Base-by-base conservation (phyloP, 2,797 vertebrate genomes). In the Fistularia tabacaria region DNA sequence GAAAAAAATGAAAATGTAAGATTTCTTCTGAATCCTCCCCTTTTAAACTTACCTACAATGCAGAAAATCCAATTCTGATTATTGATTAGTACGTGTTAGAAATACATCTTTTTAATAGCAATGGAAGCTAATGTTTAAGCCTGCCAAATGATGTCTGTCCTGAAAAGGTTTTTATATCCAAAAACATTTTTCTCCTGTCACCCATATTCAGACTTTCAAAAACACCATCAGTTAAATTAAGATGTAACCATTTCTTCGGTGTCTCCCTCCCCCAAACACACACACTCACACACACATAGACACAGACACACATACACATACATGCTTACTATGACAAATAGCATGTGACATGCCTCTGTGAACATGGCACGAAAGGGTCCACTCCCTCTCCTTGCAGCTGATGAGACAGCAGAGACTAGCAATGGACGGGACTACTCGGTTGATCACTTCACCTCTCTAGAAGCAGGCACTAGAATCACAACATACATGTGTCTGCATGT, bases 301-400 rank as follows among this genome's bases (percentile, higher is more conserved):
- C 63, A 48, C 46, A 49, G 58, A 52, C 71, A 63, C 64, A 69
- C 75, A 59, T 43, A 57, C 66, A 75, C 79, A 75, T 73, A 69
- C 79, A 75, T 54, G 51, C 71, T 45, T 57, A 73, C 72, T 40
- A 71, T 90, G 89, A 90, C 83, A 90, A 86, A 91, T 89, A 73
- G 81, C 66, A 82, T 87, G 79, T 88, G 90, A 90, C 85, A 38
- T 86, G 86, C 59, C 85, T 83, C 74, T 70, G 78, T 73, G 82
- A 83, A 80, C 79, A 74, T 79, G 76, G 85, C 90, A 90, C 87
- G 88, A 36, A 90, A 90, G 74, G 81, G 68, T 81, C 82, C 81
- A 71, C 79, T 70, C 71, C 82, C 73, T 67, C 71, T 80, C 73
- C 74, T 54, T 47, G 51, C 70, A 66, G 74, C 72, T 48, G 72